Conservation (phyloP, 2,113 vertebrate genomes). For the Antigone vipio region DNA sequence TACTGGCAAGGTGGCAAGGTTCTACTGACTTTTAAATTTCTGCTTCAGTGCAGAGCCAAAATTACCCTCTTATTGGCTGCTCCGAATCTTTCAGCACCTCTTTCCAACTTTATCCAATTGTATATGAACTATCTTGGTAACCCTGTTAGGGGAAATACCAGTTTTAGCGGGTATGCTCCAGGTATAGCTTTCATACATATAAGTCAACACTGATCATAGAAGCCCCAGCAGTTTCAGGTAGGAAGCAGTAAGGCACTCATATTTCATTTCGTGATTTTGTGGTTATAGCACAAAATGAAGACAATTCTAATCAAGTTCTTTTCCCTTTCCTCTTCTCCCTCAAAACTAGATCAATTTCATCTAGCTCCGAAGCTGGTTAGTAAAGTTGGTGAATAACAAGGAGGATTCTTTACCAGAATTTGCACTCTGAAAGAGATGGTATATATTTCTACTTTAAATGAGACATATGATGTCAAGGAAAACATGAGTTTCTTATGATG, state of each 20-base stretch:
- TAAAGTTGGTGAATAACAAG: not conserved
- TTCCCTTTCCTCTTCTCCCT: not conserved
- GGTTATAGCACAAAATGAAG: not conserved
- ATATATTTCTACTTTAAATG: not conserved
- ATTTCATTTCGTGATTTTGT: not conserved
- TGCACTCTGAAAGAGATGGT: not conserved
- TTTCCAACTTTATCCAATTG: not conserved
- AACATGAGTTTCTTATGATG: not conserved
- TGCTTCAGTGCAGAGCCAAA: not conserved
- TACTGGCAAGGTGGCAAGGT: not conserved
- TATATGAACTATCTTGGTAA: not conserved
- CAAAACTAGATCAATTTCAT: not conserved
- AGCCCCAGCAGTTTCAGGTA: not conserved
- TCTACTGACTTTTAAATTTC: not conserved
- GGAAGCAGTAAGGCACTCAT: not conserved
- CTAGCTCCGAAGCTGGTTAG: not conserved
- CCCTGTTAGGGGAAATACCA: not conserved
- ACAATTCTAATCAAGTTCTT: not conserved
- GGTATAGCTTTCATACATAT: not conserved
- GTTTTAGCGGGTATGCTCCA: not conserved
- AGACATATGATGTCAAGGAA: not conserved
- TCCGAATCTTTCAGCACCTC: not conserved
- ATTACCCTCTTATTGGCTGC: not conserved
- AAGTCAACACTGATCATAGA: not conserved
- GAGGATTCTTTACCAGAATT: not conserved